Evolutionary conservation across 2,797 vertebrate species (phyloP).

Genomic region (Amniataba percoides): DNA sequence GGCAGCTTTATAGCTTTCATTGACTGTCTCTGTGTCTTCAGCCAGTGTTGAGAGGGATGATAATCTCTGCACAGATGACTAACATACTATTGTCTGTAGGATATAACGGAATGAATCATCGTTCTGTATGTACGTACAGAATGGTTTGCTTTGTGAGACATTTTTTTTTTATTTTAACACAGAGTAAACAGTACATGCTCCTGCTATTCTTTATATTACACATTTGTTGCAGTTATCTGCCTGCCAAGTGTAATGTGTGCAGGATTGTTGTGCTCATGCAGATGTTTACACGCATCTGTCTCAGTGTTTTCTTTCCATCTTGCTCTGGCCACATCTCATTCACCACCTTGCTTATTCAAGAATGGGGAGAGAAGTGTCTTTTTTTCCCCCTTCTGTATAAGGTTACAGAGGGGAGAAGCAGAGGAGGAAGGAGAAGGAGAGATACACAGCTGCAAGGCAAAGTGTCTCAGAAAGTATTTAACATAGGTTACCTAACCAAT

Average conservation of each 20-base stretch:
- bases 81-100: constrained; percentile 34
- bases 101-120: constrained; percentile 38
- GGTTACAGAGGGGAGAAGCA: constrained; percentile 19
- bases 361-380: neutral
- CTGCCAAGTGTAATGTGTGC: neutral
- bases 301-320: neutral
- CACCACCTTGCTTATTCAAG: constrained; percentile 3
- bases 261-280: constrained; percentile 36
- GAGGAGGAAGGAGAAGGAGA: neutral
- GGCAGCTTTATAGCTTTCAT: constrained; percentile 9
- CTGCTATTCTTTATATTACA: neutral
- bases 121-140: neutral
- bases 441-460: constrained; percentile 26
- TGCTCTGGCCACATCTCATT: constrained; percentile 9
- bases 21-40: constrained; percentile 10
- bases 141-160: neutral
- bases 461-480: constrained; percentile 45
- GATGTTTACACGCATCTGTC: constrained; percentile 26
- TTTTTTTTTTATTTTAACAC: neutral
- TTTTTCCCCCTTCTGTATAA: constrained; percentile 7
- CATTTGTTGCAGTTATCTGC: neutral
- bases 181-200: neutral
- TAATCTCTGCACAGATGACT: constrained; percentile 44
- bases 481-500: constrained; percentile 27
- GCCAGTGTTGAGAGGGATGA: constrained; percentile 7